Evolutionary conservation across 2,113 vertebrate species (phyloP), one percentile per base, ranked within the genome.

Genomic region (Phylloscopus trochilus): DNA sequence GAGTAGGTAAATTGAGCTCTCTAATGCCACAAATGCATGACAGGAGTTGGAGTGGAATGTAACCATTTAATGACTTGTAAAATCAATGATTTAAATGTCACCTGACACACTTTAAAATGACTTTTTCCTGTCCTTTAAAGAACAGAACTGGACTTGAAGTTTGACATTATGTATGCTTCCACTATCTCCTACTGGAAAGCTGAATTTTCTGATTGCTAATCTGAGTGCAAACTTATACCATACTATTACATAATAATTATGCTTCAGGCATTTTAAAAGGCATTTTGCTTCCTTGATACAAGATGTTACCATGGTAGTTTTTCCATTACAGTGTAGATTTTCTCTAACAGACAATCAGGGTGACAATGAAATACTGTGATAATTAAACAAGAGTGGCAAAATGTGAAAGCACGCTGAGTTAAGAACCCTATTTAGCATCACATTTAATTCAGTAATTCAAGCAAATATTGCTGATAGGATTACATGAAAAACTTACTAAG

Each of bases 371-470:
- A 84, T 82, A 64, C 46, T 9, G 21, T 41, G 55, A 70, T 56
- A 77, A 90, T 93, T 90, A 95, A 90, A 69, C 63, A 80, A 59
- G 39, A 81, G 47, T 14, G 43, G 41, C 41, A 92, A 93, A 85
- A 88, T 46, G 33, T n/a, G 26, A 88, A 83, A 83, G 68, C 64
- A 84, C 1, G 13, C 55, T 20, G 64, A 63, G 68, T 90, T 88
- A 96, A 86, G 64, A 78, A 87, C 27, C 31, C 11, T 82, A 64
- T 87, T 94, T 79, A 91, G 60, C 58, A 89, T 69, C 53, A 44
- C 41, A 82, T 84, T 91, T 88, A 95, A 76, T 91, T 92, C 80
- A 91, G 62, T 82, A 87, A 80, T 79, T 82, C 44, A 82, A 70
- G 69, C 41, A 64, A 92, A 79, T 87, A 92, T 39, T 43, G 28